Base-by-base conservation (phyloP, 2,888 invertebrate genomes). In the Caenorhabditis imperialis region DNA sequence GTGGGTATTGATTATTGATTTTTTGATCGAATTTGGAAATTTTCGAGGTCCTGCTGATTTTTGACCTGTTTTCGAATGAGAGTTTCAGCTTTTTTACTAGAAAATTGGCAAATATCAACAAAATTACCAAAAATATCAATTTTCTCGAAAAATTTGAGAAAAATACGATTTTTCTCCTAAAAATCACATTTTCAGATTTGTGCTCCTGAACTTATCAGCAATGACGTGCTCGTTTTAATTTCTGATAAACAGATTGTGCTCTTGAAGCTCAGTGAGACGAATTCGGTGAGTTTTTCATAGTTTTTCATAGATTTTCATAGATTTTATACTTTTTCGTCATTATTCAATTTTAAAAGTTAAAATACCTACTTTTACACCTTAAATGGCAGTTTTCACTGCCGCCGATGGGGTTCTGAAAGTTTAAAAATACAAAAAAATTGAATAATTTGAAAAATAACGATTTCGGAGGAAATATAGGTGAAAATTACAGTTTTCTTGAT, bases 131-230 rank as follows among this genome's bases (percentile, higher is more conserved):
- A 30, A 42, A 30, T 33, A 16, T 23, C 5, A 22, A 35, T 20
- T 69, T 55, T n/a, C n/a, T n/a, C n/a, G n/a, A n/a, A n/a, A n/a
- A n/a, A n/a, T n/a, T n/a, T n/a, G n/a, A n/a, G n/a, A n/a, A n/a
- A n/a, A n/a, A n/a, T n/a, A n/a, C n/a, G n/a, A n/a, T n/a, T n/a
- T n/a, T n/a, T n/a, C n/a, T n/a, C n/a, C n/a, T n/a, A n/a, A n/a
- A n/a, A n/a, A n/a, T n/a, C n/a, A n/a, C n/a, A n/a, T n/a, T n/a
- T 60, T 44, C 27, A 78, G 78, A 63, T 79, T 27, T 62, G 75
- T 14, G 67, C 79, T 1, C 79, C 79, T 1, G 76, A 79, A 65
- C 60, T 79, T 1, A 63, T 79, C 27, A 58, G 55, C 22, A 71
- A 61, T 18, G 79, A 79, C 30, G 69, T 72, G 7, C 60, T 79